These are phyloP conservation scores for Nomada goodeniana DNA, from an alignment of 2,888 invertebrate species.

Conservation along the genomic window DNA sequence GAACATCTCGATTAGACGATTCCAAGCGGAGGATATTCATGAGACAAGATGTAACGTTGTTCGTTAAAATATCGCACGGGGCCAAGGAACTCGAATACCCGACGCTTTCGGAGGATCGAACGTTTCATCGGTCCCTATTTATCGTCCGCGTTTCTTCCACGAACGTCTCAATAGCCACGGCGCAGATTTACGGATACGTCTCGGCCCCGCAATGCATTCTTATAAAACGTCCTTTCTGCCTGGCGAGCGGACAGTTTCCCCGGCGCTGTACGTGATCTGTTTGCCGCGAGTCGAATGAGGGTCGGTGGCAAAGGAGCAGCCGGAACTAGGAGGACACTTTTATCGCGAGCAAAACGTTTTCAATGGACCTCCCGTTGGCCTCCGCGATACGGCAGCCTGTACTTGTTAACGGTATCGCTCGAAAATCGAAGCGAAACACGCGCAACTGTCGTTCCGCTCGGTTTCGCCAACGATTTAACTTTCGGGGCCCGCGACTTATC, in stretches of 20 bases:
- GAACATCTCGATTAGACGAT: not conserved
- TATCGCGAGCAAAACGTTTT: constrained; percentile 47
- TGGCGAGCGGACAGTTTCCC: constrained; percentile 1
- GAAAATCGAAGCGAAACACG: constrained; percentile 35
- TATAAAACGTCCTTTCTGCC: constrained; percentile 8
- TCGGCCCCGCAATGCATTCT: not conserved
- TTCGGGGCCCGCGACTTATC: too few species aligned
- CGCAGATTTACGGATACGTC: not conserved
- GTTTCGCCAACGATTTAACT: constrained; percentile 24
- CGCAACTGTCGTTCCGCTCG: constrained; percentile 28
- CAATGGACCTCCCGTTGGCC: constrained; percentile 31
- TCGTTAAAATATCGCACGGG: not conserved
- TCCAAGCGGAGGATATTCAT: constrained; percentile 6
- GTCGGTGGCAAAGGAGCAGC: constrained; percentile 25
- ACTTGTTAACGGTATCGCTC: constrained; percentile 49
- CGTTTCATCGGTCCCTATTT: too few species aligned
- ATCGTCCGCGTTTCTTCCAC: too few species aligned
- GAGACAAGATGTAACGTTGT: not conserved
- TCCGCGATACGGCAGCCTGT: constrained; percentile 17
- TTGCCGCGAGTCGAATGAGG: constrained; percentile 17
- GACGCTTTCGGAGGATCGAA: too few species aligned
- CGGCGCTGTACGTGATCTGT: constrained; percentile 35
- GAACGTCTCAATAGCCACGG: not conserved
- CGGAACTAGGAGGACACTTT: constrained; percentile 39
- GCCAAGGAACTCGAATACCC: too few species aligned